Percentiles rank a stretch among this genome's conserved stretches.
These are phyloP conservation scores for Gastrophryne carolinensis DNA, from an alignment of 2,797 vertebrate species.

Conservation along the genomic window DNA sequence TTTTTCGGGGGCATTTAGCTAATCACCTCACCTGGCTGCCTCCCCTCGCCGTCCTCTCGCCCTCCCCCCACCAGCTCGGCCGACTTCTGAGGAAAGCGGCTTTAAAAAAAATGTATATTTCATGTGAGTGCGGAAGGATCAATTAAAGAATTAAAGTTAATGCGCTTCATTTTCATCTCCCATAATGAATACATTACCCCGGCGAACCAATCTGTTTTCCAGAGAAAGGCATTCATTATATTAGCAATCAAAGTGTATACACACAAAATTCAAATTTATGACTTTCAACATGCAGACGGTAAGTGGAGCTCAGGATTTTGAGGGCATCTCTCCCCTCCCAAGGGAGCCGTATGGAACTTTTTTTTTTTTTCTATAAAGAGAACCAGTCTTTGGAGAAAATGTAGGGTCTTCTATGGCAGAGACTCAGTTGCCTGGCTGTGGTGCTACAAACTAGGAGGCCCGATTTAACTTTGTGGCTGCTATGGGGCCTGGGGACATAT, in stretches of 20 bases:
- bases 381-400: no score
- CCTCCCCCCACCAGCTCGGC: conserved; percentile 14
- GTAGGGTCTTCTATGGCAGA: no score
- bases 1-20: conserved; percentile 37
- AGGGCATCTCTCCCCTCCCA: conserved; percentile 20
- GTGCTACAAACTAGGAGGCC: no score
- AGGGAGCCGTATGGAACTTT: conserved; percentile 21
- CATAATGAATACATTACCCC: conserved; percentile 53
- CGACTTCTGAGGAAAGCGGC: conserved; percentile 13
- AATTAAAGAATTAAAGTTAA: conserved; percentile 54
- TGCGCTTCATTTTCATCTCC: conserved; percentile 52
- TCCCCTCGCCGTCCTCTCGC: no score
- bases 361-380: neutral
- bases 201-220: conserved; percentile 51
- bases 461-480: no score
- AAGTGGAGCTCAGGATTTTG: conserved; percentile 32
- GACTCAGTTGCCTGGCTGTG: no score
- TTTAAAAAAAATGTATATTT: conserved; percentile 53
- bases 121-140: conserved; percentile 50
- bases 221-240: conserved; percentile 53
- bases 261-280: conserved; percentile 52
- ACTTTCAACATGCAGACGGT: conserved; percentile 45
- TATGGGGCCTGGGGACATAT: no score
- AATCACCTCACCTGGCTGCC: conserved; percentile 51
- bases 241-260: conserved; percentile 54